Base-by-base conservation (phyloP, 2,797 vertebrate species). In the Chiloscyllium punctatum region DNA sequence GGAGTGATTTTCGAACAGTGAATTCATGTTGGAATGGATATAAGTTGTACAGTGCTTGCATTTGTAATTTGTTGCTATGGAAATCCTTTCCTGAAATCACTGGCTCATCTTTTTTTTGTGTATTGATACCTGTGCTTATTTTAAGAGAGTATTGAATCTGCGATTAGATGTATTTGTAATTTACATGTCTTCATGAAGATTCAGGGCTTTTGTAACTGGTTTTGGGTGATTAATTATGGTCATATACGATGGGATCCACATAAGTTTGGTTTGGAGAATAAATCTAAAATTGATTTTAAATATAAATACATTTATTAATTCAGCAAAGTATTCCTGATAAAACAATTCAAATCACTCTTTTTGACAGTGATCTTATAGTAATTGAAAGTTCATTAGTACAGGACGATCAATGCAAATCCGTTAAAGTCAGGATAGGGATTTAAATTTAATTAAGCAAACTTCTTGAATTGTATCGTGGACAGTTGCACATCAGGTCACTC, bases 361-460 rank as follows among this genome's bases (percentile, higher is more conserved):
- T 33, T 72, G 94, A n/a, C 94, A 74, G 68, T 94, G 94, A 94
- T 72, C 33, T 74, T 53, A 51, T 94, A 21, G 71, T 30, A 94
- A 94, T 53, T 74, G 48, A 53, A 74, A 94, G 71, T 74, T 94
- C 27, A 94, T 94, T 94, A 94, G 71, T 6, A 53, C 48, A 21
- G 16, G 0, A 27, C 15, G 53, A 74, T 53, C 68, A 48, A 94
- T 94, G 62, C 91, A 94, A 94, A 94, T 94, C 42, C 53, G 25
- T 94, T 94, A 69, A 94, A 33, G 48, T 53, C 94, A 74, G 71
- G 71, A 53, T 74, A 30, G 27, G 42, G 69, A 51, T 74, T 74
- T 94, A 16, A 94, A 94, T 94, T 74, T 94, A 74, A 94, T 94
- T 94, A 94, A 94, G 27, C 48, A 53, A 33, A 42, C 53, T 74